Percentiles rank a stretch among this genome's conserved stretches.
phyloP scores from a whole-genome alignment of 2,113 vertebrate species.

The Ovis canadensis region DNA sequence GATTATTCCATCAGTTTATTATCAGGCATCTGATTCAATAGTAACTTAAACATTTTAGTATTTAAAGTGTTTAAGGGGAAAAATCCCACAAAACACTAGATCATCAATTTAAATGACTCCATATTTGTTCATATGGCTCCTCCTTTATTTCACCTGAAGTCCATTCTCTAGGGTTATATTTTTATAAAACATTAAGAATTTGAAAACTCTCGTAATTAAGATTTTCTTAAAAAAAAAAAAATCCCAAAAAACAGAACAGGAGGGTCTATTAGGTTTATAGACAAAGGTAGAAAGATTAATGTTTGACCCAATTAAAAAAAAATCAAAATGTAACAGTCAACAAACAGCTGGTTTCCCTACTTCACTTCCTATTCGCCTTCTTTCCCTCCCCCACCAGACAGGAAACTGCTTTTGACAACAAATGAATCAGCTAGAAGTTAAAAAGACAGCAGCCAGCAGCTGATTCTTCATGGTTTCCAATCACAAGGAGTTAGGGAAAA shows the following conservation, averaged over 20 bases:
- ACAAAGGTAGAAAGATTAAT: constrained; percentile 51
- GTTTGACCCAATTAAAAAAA: constrained; percentile 55
- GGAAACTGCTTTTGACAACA: constrained; percentile 83
- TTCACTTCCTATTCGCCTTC: constrained; percentile 80
- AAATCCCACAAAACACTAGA: not conserved
- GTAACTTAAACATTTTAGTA: not conserved
- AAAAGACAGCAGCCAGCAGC: constrained; percentile 74
- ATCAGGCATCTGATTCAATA: not conserved
- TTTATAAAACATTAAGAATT: not conserved
- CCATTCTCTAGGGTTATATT: constrained; percentile 10
- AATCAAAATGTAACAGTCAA: constrained; percentile 63
- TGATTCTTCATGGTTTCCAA: constrained; percentile 78
- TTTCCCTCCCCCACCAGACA: constrained; percentile 80
- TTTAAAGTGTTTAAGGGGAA: not conserved
- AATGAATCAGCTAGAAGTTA: constrained; percentile 84
- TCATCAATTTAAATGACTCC: not conserved
- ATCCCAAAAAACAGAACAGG: not conserved
- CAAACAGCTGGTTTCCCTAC: constrained; percentile 79
- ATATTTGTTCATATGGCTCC: not conserved
- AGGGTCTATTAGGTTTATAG: constrained; percentile 17
- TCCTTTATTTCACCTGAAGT: constrained; percentile 6
- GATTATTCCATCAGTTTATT: not conserved
- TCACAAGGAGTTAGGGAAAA: constrained; percentile 55
- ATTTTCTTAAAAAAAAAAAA: not conserved
- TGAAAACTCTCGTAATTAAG: constrained; percentile 6